Evolutionary conservation across 2,888 invertebrate species (phyloP), one percentile per base, ranked within the genome.

Genomic region (Lepidochitona cinerea): DNA sequence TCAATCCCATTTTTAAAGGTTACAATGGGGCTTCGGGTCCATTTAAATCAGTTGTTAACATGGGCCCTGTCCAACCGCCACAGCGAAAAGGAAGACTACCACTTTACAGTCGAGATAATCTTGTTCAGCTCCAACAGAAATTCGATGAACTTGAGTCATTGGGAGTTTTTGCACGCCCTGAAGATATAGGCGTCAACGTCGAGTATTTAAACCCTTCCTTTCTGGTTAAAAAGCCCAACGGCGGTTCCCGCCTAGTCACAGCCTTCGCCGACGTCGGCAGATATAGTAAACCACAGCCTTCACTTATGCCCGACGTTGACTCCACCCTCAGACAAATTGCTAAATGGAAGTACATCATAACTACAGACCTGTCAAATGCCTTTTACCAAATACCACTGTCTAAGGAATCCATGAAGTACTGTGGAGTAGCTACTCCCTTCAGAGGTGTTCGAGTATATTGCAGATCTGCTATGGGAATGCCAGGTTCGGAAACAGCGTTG

Each of bases 171-270:
- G 37, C 35, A 4, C 41, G 66, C 9, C 81, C 81, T 23, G 82
- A 81, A 68, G 73, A 77, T 68, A 54, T 75, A 18, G 75, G 68
- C 36, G 37, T 76, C 1, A 66, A 41, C 3, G 79, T 77, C 4
- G 81, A 84, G 52, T 83, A 84, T 36, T 41, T 83, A 12, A 83
- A 81, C 65, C 84, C 82, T 0, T 79, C 80, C 4, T 84, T 83
- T 64, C 72, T 84, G 12, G 76, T 83, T 0, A 81, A 79, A 53
- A 81, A 79, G 65, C 66, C 70, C 1, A 37, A 26, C 23, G 79
- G 83, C 14, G 76, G 73, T 29, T 76, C 69, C 68, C 71, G 81
- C 14, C 69, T 83, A 9, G 81, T 81, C 26, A 81, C 81, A 7
- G 78, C 81, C 5, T 82, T 75, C 41, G 66, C 53, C 9, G 69